Conservation (phyloP, 2,797 vertebrate genomes). For the Sebastes taczanowskii region DNA sequence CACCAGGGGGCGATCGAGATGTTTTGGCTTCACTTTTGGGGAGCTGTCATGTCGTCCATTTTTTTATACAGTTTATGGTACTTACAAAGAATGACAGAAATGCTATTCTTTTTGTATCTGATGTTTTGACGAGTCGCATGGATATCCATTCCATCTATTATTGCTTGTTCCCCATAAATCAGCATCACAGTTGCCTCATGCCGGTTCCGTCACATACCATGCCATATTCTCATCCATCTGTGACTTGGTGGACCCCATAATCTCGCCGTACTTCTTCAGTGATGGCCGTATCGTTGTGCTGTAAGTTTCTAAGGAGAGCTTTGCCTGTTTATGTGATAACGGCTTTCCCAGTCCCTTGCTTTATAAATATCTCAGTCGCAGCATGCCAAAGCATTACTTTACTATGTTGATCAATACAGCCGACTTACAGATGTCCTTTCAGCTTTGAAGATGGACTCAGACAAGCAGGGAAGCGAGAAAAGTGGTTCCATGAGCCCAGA, state of each 20-base stretch:
- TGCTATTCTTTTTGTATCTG: constrained; percentile 38
- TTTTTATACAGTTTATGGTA: too few relatives aligned
- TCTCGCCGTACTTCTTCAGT: constrained; percentile 73
- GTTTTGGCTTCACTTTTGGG: too few relatives aligned
- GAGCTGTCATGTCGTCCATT: too few relatives aligned
- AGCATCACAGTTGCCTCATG: constrained; percentile 77
- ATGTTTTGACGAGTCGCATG: constrained; percentile 62
- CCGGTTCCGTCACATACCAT: constrained; percentile 77
- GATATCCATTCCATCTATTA: constrained; percentile 71
- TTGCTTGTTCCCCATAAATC: constrained; percentile 76
- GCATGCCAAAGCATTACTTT: constrained; percentile 66
- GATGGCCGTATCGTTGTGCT: constrained; percentile 78
- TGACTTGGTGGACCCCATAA: constrained; percentile 79
- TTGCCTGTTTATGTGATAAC: constrained; percentile 76
- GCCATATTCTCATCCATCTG: constrained; percentile 77
- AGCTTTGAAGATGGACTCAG: constrained; percentile 98
- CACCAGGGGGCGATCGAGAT: too few relatives aligned
- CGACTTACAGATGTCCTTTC: constrained; percentile 96
- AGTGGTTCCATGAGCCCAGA: constrained; percentile 85
- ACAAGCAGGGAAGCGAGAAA: constrained; percentile 82
- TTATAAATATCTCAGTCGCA: constrained; percentile 35
- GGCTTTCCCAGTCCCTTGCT: constrained; percentile 70
- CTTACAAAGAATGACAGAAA: constrained; percentile 68
- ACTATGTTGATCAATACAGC: constrained; percentile 81
- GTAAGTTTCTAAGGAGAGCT: constrained; percentile 79